Conservation (phyloP, 2,113 vertebrate species). For the Phoenicopterus ruber region DNA sequence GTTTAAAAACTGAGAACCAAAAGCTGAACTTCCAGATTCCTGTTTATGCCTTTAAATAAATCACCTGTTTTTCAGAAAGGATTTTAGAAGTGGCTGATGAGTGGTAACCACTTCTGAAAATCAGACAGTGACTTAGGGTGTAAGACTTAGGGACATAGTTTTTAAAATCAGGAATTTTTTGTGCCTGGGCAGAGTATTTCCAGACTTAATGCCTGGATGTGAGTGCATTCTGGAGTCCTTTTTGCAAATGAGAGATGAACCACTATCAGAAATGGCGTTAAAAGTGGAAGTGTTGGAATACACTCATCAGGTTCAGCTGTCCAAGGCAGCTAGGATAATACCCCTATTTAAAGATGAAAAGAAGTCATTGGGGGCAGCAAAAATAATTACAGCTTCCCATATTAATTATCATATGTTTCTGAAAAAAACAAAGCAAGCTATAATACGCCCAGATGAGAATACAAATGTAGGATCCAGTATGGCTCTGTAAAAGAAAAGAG, state of each 20-base stretch:
- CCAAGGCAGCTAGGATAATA: background rate
- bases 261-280: background rate
- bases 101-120: background rate
- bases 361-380: background rate
- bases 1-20: background rate
- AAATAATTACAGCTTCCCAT: background rate
- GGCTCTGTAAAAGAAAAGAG: background rate
- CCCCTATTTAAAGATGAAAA: background rate
- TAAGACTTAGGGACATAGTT: background rate
- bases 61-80: background rate
- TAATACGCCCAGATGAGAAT: background rate
- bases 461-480: background rate
- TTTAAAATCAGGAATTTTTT: background rate
- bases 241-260: background rate
- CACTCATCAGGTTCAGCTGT: background rate
- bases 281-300: background rate
- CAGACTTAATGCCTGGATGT: background rate
- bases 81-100: background rate
- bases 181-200: background rate
- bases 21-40: background rate
- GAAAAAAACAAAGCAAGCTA: background rate
- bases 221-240: background rate
- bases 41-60: background rate
- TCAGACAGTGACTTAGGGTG: background rate
- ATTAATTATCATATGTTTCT: background rate